Base-by-base conservation (phyloP, 2,113 vertebrate genomes). In the Anas platyrhynchos region DNA sequence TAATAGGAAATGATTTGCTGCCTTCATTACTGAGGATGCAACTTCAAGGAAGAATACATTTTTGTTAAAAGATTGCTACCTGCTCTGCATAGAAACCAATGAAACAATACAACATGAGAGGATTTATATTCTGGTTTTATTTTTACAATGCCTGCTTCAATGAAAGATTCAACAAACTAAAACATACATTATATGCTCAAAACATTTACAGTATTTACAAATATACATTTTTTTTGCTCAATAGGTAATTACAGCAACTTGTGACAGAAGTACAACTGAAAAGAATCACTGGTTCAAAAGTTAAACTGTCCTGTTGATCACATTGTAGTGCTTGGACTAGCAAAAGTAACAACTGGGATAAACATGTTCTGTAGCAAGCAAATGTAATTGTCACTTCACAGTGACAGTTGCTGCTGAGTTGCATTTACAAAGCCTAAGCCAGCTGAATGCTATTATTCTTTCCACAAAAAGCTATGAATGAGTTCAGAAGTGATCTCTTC, bases 121-220 rank as follows among this genome's bases (percentile, higher is more conserved):
- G 11, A 78, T 59, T 89, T 96, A 62, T 90, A 52, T 86, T 84
- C 81, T 54, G 16, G 38, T 90, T 98, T 97, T 97, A 94, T 97
- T 98, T 85, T 91, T 63, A 96, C 91, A 95, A 92, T 27, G 26
- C 48, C 87, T 91, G 81, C 72, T 96, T 96, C 93, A 95, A 66
- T 71, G 79, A 97, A 97, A 97, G 95, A 93, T 67, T 94, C 84
- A 94, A 94, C 88, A 91, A 86, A 94, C 56, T 88, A 89, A 92
- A 94, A 76, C 91, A 96, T 56, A 93, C 36, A 81, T 63, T 41
- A 56, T 84, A 88, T 54, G 44, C 54, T 72, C 59, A 83, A 55
- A 84, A 13, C 62, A 94, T 82, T 87, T 93, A 97, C 89, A 97
- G 21, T 95, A 94, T 94, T 93, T 65, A 97, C 91, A 98, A 85